Evolutionary conservation across 1,140 invertebrate species (phyloP), one percentile per base, ranked within the genome.

Genomic region (Drosophila nasuta): DNA sequence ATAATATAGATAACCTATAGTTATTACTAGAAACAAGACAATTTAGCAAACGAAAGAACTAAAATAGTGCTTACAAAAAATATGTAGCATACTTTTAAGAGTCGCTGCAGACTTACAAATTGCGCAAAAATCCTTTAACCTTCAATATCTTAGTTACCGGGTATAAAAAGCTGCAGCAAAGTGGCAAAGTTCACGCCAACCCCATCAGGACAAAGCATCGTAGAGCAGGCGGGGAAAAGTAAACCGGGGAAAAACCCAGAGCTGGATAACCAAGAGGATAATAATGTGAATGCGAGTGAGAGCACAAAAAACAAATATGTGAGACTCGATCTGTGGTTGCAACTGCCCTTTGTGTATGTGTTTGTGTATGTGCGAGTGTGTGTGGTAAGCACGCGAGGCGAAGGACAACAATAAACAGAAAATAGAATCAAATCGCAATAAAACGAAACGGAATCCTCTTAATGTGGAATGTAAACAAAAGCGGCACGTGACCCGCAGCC

Each of bases 381-480:
- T 62, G 64, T 46, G 63, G 46, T 57, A 69, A 43, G 48, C 63
- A 66, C 70, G 65, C 49, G 33, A 70, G 52, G 5, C 41, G 41
- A 43, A 43, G 41, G 41, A 17, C 20, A 71, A 65, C 46, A 64
- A 72, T 58, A 82, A 74, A 77, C 30, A 49, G 73, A 80, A 83
- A 88, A 88, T 88, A 68, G 85, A 88, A 88, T 89, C 77, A 89
- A 88, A 87, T 89, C 63, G 85, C 81, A 89, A 88, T 89, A 88
- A 89, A 88, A 81, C 62, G 69, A 89, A 88, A 88, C 74, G 70
- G 77, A 83, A 88, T 89, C 83, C 77, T 68, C 77, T 78, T 88
- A 88, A 88, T 89, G 85, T 74, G 74, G 60, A 77, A 75, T 83
- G 80, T 89, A 89, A 88, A 88, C 85, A 88, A 88, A 88, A 75